phyloP scores from a whole-genome alignment of 2,888 invertebrate genomes.

The Ormyrus thymus region DNA sequence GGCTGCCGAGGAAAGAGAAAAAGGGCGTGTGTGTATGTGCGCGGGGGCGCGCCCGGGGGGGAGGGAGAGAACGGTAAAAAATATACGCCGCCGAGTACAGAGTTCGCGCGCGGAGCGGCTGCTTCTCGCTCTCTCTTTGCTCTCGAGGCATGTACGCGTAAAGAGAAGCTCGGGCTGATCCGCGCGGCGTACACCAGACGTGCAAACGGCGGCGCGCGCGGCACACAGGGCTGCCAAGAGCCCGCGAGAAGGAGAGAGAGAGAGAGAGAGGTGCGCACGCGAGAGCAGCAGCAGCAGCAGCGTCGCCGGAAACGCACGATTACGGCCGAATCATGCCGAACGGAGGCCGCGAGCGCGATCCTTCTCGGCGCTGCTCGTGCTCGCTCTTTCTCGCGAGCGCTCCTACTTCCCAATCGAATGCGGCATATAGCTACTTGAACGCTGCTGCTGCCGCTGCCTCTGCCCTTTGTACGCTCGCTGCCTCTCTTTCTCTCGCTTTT shows the following conservation, averaged over 20 bases:
- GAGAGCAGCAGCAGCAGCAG: conserved; percentile 6
- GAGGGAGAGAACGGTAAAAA: conserved; percentile 5
- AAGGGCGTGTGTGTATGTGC: conserved; percentile 34
- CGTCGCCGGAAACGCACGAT: conserved; percentile 45
- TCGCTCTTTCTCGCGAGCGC: neutral
- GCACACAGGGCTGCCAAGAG: neutral
- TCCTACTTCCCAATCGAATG: conserved; percentile 37
- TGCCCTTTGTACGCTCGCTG: neutral
- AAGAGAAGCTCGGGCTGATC: conserved; percentile 64
- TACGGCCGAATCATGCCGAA: conserved; percentile 56
- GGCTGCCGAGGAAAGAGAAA: conserved; percentile 46
- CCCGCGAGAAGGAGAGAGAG: neutral
- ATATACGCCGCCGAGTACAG: no score
- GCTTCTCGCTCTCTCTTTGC: conserved; percentile 14
- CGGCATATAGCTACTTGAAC: conserved; percentile 28
- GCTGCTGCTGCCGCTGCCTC: neutral
- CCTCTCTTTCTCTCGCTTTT: conserved; percentile 48
- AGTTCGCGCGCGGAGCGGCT: conserved; percentile 19
- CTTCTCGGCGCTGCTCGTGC: neutral
- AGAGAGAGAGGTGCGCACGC: conserved; percentile 31
- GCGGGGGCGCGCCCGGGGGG: conserved; percentile 5
- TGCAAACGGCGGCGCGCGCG: conserved; percentile 68
- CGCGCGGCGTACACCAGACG: conserved; percentile 65
- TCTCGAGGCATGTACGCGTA: neutral
- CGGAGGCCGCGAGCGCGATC: conserved; percentile 28